Evolutionary conservation across 1,140 invertebrate species (phyloP).

Genomic region (Drosophila nasuta): DNA sequence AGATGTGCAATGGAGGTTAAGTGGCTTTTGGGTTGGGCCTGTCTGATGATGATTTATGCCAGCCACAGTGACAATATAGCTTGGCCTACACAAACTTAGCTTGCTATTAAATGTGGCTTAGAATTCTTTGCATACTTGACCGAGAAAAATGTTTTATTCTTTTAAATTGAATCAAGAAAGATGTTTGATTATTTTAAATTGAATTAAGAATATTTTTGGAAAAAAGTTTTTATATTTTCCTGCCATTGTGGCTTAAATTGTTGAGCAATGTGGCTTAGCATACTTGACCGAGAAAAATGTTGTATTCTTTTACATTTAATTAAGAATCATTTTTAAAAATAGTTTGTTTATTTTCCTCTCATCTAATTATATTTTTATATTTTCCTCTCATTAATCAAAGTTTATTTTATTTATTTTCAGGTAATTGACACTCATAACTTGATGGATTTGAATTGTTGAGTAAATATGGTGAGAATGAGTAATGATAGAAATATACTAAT

Average conservation of each 20-base stretch:
- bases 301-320: not conserved
- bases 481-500: no score
- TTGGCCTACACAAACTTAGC: slow-evolving; percentile 1
- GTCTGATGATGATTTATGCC: slow-evolving; percentile 26
- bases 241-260: not conserved
- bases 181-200: not conserved
- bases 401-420: slow-evolving; percentile 24
- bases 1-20: slow-evolving; percentile 37
- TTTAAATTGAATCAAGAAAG: not conserved
- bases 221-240: not conserved
- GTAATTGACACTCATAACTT: slow-evolving; percentile 9
- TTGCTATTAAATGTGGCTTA: not conserved
- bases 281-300: not conserved
- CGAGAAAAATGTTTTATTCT: not conserved
- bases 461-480: slow-evolving; percentile 8
- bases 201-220: not conserved
- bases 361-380: no score
- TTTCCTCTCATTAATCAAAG: not conserved
- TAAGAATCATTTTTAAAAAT: no score
- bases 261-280: no score
- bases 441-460: no score
- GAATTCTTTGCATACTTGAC: not conserved
- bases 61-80: slow-evolving; percentile 6
- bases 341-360: no score
- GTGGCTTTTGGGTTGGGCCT: slow-evolving; percentile 40